Base-by-base conservation (phyloP, 2,113 vertebrate species). In the Tautogolabrus adspersus region DNA sequence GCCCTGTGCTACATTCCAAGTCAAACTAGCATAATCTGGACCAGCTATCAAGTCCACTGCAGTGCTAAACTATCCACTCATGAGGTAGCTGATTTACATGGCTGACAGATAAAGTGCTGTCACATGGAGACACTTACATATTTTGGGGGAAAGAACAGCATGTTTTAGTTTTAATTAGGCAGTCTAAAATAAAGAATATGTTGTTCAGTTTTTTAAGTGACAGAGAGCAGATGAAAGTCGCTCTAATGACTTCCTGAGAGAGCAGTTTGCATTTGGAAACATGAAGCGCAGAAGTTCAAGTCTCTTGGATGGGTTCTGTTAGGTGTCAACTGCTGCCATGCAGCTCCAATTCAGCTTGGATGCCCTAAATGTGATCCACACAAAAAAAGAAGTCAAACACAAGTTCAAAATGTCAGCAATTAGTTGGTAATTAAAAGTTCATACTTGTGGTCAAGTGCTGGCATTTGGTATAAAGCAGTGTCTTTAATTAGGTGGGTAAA, bases 351-450 rank as follows among this genome's bases (percentile, higher is more conserved):
- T 34, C 62, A 47, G 30, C 6, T 34, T 3, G 6, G 30, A 52
- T n/a, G 15, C 1, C 38, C 22, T 70, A 55, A 63, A 56, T 63
- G 65, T 51, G 58, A 66, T 16, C 9, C 64, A 30, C 26, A 26
- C 30, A 1, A 2, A 46, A 1, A 10, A 10, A 22, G 26, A 0
- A 19, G 6, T 16, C 15, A 18, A 54, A 7, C 21, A 34, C 5
- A 1, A 19, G 49, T 62, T 70, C 49, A 66, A 67, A 82, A 77
- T 86, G 55, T 83, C 78, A 86, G 54, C 76, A 65, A 62, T 79
- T 71, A 71, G 37, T 38, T 40, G 23, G 22, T 73, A 73, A 84
- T 87, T 69, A 79, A 79, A 75, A 72, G 44, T 8, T 42, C 81
- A 62, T 72, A 37, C 9, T 44, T n/a, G 19, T 37, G 62, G 58